Evolutionary conservation across 2,888 invertebrate genomes (phyloP).

Genomic region (Ormyrus pomaceus): DNA sequence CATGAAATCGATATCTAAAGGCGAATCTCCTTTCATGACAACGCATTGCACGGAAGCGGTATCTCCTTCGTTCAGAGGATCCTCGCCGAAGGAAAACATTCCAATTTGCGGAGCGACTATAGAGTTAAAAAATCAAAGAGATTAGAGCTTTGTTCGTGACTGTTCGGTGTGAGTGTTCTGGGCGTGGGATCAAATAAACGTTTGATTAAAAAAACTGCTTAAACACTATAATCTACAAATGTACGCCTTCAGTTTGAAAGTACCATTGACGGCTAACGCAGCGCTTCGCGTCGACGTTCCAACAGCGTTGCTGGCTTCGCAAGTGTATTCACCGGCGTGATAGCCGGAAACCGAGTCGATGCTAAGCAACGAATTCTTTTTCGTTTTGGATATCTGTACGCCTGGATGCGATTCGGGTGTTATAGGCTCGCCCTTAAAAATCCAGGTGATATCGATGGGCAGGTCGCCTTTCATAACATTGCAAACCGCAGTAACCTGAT

Average conservation of each 20-base stretch:
- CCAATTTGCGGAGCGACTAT: slow-evolving; percentile 83
- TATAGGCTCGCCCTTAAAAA: slow-evolving; percentile 77
- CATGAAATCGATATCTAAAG: slow-evolving; percentile 85
- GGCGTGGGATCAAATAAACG: slow-evolving; percentile 3
- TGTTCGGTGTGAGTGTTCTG: background rate
- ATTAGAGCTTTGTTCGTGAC: background rate
- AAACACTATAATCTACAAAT: background rate
- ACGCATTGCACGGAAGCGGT: slow-evolving; percentile 84
- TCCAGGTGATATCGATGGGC: slow-evolving; percentile 84
- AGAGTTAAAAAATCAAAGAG: background rate
- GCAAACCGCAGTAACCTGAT: slow-evolving; percentile 84
- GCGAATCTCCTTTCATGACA: slow-evolving; percentile 86
- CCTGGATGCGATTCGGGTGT: slow-evolving; percentile 72
- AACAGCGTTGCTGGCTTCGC: slow-evolving; percentile 78
- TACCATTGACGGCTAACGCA: slow-evolving; percentile 78
- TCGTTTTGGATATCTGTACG: slow-evolving; percentile 78
- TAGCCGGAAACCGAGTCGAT: slow-evolving; percentile 77
- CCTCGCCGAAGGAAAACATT: slow-evolving; percentile 85
- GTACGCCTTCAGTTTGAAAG: slow-evolving; percentile 45
- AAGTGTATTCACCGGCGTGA: slow-evolving; percentile 80
- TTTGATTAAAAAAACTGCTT: background rate
- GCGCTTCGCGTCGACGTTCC: slow-evolving; percentile 77
- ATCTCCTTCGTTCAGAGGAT: slow-evolving; percentile 86
- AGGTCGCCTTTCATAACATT: slow-evolving; percentile 84
- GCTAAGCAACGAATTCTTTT: slow-evolving; percentile 77